Conservation (phyloP, 1,140 invertebrate genomes). For the Armadillidium nasatum region DNA sequence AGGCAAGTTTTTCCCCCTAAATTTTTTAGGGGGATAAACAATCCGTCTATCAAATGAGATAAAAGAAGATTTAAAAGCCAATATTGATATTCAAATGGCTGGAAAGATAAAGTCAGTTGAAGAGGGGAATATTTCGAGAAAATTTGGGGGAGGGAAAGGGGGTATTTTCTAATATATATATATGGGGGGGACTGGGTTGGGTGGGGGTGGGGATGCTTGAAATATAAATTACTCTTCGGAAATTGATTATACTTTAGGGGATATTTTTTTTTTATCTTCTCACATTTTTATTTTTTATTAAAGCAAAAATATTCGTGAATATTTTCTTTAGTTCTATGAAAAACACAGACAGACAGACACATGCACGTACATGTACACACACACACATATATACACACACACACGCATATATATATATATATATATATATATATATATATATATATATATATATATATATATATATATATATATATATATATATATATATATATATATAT, state of each 20-base stretch:
- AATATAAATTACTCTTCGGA: background rate
- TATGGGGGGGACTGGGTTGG: background rate
- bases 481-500: background rate
- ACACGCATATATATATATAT: constrained; percentile 20
- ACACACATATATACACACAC: constrained; percentile 7
- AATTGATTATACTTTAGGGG: background rate
- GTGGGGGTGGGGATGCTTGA: background rate
- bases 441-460: constrained; percentile 21
- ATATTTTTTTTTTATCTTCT: background rate
- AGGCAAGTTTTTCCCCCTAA: background rate
- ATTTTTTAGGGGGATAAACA: background rate
- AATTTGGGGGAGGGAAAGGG: background rate
- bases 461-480: constrained; percentile 24
- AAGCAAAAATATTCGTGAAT: background rate
- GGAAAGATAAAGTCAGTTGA: constrained; percentile 8
- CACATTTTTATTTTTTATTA: too few relatives aligned
- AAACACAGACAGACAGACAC: background rate
- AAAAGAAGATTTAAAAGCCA: background rate
- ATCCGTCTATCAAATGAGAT: constrained; percentile 1
- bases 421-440: constrained; percentile 22
- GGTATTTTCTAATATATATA: background rate
- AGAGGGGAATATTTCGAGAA: background rate
- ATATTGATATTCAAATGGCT: constrained; percentile 13
- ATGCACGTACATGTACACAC: constrained; percentile 8
- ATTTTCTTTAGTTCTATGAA: too few relatives aligned